Conservation (phyloP, 1,140 invertebrate genomes). For the Drosophila ficusphila region DNA sequence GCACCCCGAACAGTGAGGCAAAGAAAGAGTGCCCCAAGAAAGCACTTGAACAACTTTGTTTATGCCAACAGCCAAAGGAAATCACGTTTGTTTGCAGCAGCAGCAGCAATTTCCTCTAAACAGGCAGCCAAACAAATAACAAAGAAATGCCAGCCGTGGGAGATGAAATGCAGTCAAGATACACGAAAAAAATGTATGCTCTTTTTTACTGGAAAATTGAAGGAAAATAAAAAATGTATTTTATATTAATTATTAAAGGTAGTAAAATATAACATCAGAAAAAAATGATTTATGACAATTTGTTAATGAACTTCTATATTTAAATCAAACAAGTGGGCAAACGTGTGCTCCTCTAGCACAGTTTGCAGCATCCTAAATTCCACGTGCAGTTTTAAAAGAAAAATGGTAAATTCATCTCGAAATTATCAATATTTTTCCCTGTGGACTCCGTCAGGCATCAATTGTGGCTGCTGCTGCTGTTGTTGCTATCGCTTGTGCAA, state of each 20-base stretch:
- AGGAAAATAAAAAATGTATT: no score
- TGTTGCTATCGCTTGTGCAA: constrained; percentile 45
- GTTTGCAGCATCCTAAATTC: no score
- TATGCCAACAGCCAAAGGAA: constrained; percentile 37
- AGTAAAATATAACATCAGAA: no score
- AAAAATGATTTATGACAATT: no score
- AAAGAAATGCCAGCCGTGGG: constrained; percentile 35
- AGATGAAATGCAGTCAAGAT: constrained; percentile 20
- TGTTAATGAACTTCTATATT: no score
- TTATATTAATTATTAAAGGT: no score
- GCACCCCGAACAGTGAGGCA: constrained; percentile 16
- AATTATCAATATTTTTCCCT: not conserved
- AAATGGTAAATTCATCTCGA: not conserved
- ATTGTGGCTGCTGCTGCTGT: constrained; percentile 30
- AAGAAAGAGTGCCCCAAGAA: constrained; percentile 33
- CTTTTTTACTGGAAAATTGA: no score
- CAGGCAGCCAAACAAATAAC: constrained; percentile 59
- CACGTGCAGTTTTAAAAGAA: not conserved
- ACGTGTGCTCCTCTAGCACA: no score
- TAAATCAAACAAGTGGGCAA: no score
- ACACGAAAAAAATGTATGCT: constrained; percentile 6
- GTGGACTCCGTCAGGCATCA: constrained; percentile 24
- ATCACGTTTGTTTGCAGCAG: constrained; percentile 36
- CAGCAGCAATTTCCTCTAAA: constrained; percentile 47
- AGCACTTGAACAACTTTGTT: constrained; percentile 67